Evolutionary conservation across 1,140 invertebrate genomes (phyloP).

Genomic region (Drosophila athabasca): DNA sequence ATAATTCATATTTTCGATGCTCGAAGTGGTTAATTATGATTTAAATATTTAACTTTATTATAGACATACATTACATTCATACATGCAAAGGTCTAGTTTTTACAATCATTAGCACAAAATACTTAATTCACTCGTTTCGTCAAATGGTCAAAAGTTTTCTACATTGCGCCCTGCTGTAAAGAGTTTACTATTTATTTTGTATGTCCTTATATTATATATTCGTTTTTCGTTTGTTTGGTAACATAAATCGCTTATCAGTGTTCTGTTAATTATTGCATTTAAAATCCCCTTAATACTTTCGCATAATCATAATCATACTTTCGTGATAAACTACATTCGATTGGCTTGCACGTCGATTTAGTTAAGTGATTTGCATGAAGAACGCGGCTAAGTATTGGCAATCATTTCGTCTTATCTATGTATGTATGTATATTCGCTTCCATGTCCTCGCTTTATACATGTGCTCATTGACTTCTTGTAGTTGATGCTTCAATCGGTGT

Average conservation of each 20-base stretch:
- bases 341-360: conserved; percentile 25
- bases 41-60: conserved; percentile 28
- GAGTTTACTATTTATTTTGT: conserved; percentile 3
- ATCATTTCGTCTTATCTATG: conserved; percentile 17
- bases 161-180: conserved; percentile 15
- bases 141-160: conserved; percentile 3
- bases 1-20: too few relatives aligned
- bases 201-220: conserved; percentile 32
- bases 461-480: conserved; percentile 14
- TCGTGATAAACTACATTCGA: conserved; percentile 32
- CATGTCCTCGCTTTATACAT: neutral
- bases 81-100: conserved; percentile 11
- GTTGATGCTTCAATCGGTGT: neutral
- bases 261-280: conserved; percentile 35
- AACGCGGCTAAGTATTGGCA: conserved; percentile 52
- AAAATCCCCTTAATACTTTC: conserved; percentile 67
- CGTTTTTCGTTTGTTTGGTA: neutral
- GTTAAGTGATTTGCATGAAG: conserved; percentile 14
- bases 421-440: neutral
- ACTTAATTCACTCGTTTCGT: conserved; percentile 41
- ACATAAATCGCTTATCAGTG: conserved; percentile 24
- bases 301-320: conserved; percentile 24
- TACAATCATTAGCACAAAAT: conserved; percentile 40
- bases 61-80: conserved; percentile 23
- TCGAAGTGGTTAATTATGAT: neutral